Evolutionary conservation across 2,797 vertebrate genomes (phyloP), one percentile per base, ranked within the genome.

Genomic region (Lacerta agilis): DNA sequence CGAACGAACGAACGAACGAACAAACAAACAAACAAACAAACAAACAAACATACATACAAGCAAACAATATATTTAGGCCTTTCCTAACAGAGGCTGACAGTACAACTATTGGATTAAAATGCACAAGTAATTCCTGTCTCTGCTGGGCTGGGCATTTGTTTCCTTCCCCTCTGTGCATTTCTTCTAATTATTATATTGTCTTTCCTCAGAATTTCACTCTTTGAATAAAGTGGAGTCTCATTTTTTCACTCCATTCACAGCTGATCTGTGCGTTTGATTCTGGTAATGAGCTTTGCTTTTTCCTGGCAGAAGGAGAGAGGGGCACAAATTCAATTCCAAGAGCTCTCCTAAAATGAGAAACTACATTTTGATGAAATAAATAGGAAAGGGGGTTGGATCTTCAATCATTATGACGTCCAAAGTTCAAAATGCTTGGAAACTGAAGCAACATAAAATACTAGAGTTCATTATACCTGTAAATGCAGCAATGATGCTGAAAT

Each of bases 211-310:
- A 95, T 86, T 82, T 33, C 38, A 86, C 82, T 66, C 67, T 87
- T 67, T 79, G 86, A 93, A 80, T 87, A 90, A 90, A 90, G 87
- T 61, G 75, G 83, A 67, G 81, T 83, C 76, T 91, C 84, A 55
- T 91, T 93, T 84, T 93, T 88, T 82, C 87, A 85, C 88, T 89
- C 71, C 85, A 90, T 83, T 91, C 93, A 64, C 61, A 92, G 93
- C 92, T 91, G 92, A 92, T 69, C 89, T 69, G 90, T 85, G n/a
- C 78, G 91, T 94, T 94, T 95, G 91, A 87, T 88, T 94, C 91
- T 93, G 82, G 61, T 87, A 92, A 94, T 92, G 49, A 93, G 9
- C 25, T 20, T 85, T 90, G 75, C 71, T 89, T 95, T 95, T 91
- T 93, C 76, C 92, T 91, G 33, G 33, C 33, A 83, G 36, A 8